Conservation (phyloP, 2,113 vertebrate species). For the Panurus biarmicus region DNA sequence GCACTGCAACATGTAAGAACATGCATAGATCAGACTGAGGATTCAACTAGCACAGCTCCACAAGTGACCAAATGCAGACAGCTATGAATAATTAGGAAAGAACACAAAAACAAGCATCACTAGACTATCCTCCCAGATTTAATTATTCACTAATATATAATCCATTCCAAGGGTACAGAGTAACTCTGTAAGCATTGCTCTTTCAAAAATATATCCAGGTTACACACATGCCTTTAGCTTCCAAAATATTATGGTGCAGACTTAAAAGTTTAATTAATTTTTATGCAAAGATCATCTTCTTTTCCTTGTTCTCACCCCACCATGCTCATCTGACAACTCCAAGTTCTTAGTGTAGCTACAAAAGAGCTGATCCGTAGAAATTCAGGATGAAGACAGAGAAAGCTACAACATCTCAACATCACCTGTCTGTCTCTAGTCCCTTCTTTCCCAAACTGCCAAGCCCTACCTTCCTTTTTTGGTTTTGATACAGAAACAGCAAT, state of each 20-base stretch:
- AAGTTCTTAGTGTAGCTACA: neutral
- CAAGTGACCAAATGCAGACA: neutral
- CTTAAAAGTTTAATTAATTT: neutral
- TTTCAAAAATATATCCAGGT: neutral
- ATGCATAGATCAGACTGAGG: neutral
- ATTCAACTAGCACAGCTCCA: neutral
- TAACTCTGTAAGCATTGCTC: neutral
- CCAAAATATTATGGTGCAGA: neutral
- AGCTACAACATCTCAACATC: neutral
- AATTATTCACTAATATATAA: neutral
- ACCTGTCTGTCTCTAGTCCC: neutral
- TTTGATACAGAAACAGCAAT: neutral
- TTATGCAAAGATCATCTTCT: neutral
- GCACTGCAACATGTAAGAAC: neutral
- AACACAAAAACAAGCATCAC: neutral
- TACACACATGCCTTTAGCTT: neutral
- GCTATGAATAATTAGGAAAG: neutral
- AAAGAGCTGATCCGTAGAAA: neutral
- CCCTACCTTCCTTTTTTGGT: neutral
- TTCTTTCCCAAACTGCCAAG: neutral
- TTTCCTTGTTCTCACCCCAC: neutral
- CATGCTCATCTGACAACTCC: neutral
- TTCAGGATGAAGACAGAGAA: neutral
- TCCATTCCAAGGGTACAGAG: neutral
- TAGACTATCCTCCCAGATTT: neutral